Evolutionary conservation across 2,113 vertebrate species (phyloP).

Genomic region (Progne subis): DNA sequence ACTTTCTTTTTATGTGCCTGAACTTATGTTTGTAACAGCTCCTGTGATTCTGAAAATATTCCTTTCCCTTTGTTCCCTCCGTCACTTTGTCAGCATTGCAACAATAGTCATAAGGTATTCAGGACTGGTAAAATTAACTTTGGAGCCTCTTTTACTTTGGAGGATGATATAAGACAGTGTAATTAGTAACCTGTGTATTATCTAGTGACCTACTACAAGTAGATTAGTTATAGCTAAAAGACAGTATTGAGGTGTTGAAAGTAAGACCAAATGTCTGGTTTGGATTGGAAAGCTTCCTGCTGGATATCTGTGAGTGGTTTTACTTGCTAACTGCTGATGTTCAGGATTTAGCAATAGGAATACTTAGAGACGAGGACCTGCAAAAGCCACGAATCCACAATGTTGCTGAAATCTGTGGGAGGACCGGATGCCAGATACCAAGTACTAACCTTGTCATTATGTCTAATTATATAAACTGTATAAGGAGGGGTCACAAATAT

Average conservation of each 20-base stretch:
- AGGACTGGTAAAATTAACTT: not conserved
- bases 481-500: not conserved
- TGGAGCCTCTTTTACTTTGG: not conserved
- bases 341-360: not conserved
- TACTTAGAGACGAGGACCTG: not conserved
- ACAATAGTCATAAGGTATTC: not conserved
- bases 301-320: not conserved
- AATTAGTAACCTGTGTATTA: not conserved
- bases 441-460: conserved; percentile 7
- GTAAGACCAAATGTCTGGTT: not conserved
- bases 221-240: not conserved
- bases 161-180: not conserved
- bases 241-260: not conserved
- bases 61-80: not conserved
- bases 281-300: not conserved
- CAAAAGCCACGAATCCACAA: not conserved
- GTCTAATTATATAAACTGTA: not conserved
- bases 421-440: not conserved
- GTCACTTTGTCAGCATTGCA: not conserved
- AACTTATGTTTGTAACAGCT: not conserved
- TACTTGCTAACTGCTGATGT: not conserved
- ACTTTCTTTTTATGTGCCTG: not conserved
- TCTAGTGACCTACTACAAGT: not conserved
- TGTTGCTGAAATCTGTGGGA: not conserved
- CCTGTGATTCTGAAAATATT: not conserved